phyloP scores from a whole-genome alignment of 2,113 vertebrate species.

The Gallinago paraguaiae region DNA sequence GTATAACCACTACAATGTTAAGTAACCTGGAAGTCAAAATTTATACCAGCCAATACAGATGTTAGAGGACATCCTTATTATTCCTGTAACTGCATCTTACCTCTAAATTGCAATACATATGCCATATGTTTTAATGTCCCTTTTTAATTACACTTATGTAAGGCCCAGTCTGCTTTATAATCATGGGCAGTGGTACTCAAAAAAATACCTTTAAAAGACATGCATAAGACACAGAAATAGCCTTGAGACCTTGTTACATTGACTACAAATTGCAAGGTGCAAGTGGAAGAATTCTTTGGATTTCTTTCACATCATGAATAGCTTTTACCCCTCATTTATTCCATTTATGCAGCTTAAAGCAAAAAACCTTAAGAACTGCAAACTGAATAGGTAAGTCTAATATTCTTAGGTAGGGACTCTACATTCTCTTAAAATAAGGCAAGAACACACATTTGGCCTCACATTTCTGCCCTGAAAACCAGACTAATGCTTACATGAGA shows the following conservation, averaged over 20 bases:
- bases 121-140: not conserved
- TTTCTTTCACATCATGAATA: not conserved
- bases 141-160: not conserved
- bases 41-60: not conserved
- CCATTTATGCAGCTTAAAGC: not conserved
- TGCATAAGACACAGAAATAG: not conserved
- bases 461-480: not conserved
- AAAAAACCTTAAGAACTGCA: not conserved
- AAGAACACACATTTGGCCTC: not conserved
- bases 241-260: not conserved
- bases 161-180: not conserved
- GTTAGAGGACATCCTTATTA: not conserved
- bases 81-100: not conserved
- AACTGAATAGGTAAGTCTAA: not conserved
- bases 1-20: not conserved
- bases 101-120: not conserved
- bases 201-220: not conserved
- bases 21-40: not conserved
- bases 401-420: not conserved
- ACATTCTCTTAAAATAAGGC: not conserved
- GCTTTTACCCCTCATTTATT: not conserved
- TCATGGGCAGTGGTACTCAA: not conserved
- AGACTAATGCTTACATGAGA: conserved; percentile 9
- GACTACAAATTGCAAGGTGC: not conserved
- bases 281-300: not conserved